A percentile compares a stretch with the other conserved stretches of the same genome.
phyloP scores from a whole-genome alignment of 1,140 invertebrate genomes.

The Akabosia matsudoensis region DNA sequence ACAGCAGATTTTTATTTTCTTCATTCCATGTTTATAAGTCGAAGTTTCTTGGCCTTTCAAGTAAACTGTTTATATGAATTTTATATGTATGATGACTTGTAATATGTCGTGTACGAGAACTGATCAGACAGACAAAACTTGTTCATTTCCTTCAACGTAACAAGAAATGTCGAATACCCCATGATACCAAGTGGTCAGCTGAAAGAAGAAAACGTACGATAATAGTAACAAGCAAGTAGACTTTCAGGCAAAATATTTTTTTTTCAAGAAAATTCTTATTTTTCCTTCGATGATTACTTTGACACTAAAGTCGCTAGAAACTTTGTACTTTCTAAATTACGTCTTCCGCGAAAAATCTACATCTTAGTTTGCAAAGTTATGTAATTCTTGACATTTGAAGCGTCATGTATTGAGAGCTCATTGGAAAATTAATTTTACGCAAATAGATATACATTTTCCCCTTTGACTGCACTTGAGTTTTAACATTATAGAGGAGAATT shows the following conservation, averaged over 20 bases:
- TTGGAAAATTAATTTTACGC: too few relatives aligned
- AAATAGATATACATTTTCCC: too few relatives aligned
- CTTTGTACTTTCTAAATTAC: background rate
- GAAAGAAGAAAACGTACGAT: conserved; percentile 6
- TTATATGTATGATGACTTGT: background rate
- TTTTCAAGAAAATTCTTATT: background rate
- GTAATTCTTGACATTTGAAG: too few relatives aligned
- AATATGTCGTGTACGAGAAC: background rate
- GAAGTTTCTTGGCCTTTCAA: background rate
- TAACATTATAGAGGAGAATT: too few relatives aligned
- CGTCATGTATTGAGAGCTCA: too few relatives aligned
- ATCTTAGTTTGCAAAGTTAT: too few relatives aligned
- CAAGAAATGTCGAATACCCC: background rate
- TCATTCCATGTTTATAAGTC: too few relatives aligned
- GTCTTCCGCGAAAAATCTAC: too few relatives aligned
- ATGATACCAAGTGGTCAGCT: background rate
- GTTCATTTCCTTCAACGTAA: background rate
- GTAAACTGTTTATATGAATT: background rate
- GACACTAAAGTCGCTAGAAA: background rate
- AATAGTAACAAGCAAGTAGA: too few relatives aligned
- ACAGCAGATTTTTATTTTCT: too few relatives aligned
- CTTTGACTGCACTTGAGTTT: too few relatives aligned
- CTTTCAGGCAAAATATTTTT: background rate
- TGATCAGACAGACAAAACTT: conserved; percentile 4
- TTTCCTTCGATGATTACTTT: background rate